Evolutionary conservation across 2,797 vertebrate genomes (phyloP).

Genomic region (Sebastes minor): DNA sequence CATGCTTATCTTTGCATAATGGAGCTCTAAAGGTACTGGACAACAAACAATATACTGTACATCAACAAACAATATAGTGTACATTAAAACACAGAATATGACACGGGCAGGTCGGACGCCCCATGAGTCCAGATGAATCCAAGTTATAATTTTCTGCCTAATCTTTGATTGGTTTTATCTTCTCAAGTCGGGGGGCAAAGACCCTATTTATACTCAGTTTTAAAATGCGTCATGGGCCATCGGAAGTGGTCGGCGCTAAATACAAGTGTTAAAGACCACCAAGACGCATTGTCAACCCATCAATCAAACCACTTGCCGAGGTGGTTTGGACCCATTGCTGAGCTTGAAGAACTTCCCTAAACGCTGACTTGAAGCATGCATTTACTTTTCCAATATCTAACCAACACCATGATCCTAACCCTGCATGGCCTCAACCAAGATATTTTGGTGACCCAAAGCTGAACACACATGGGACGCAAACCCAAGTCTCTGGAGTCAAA

Average conservation of each 20-base stretch:
- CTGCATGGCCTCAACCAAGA: neutral
- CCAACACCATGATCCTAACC: neutral
- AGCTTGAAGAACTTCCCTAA: neutral
- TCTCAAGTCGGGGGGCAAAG: rapidly evolving
- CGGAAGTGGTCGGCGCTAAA: neutral
- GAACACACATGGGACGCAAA: neutral
- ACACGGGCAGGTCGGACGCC: neutral
- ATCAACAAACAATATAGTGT: neutral
- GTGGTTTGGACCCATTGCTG: too few species aligned
- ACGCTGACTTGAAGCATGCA: neutral
- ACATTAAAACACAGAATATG: neutral
- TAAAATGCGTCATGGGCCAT: neutral
- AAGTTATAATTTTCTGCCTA: too few species aligned
- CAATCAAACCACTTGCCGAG: too few species aligned
- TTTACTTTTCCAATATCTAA: neutral
- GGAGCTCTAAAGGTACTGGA: neutral
- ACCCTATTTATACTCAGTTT: neutral
- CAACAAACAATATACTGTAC: neutral
- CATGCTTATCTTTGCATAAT: constrained; percentile 11
- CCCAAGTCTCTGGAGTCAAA: neutral
- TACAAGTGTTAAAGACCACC: neutral
- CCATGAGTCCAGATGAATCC: neutral
- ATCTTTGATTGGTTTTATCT: neutral
- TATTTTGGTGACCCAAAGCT: neutral
- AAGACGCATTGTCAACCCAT: too few species aligned